Conservation (phyloP, 1,140 invertebrate genomes). For the Drosophila ohnishii region DNA sequence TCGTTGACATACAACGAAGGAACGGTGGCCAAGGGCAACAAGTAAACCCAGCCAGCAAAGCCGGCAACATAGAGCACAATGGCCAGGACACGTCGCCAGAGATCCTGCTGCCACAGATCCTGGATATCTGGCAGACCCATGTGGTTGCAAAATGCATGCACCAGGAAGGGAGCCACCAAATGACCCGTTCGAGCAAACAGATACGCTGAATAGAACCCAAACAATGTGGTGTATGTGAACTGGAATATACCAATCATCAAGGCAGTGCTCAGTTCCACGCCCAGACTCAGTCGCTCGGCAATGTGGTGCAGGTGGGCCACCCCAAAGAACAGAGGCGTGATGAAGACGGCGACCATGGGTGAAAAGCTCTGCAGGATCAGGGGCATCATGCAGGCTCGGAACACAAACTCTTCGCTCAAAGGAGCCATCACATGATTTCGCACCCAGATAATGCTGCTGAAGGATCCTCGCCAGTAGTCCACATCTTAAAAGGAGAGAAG, state of each 20-base stretch:
- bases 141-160: constrained; percentile 97
- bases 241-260: constrained; percentile 91
- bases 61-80: constrained; percentile 89
- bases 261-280: constrained; percentile 87
- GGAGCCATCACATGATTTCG: constrained; percentile 96
- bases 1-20: constrained; percentile 90
- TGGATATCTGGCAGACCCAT: constrained; percentile 97
- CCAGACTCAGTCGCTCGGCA: constrained; percentile 89
- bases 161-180: constrained; percentile 93
- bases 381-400: constrained; percentile 96
- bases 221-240: constrained; percentile 94
- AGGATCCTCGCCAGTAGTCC: constrained; percentile 89
- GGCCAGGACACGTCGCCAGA: constrained; percentile 86
- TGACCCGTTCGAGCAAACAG: constrained; percentile 94
- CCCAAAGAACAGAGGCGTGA: constrained; percentile 96
- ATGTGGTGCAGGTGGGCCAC: constrained; percentile 97
- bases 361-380: constrained; percentile 92
- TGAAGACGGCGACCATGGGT: constrained; percentile 90
- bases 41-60: constrained; percentile 89
- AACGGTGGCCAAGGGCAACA: constrained; percentile 91
- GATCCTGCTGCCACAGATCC: constrained; percentile 88
- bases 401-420: constrained; percentile 97
- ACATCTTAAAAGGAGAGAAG: constrained; percentile 85
- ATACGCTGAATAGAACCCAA: constrained; percentile 96
- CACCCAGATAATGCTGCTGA: constrained; percentile 92